Base-by-base conservation (phyloP, 2,888 invertebrate species). In the Chironomus tentans region DNA sequence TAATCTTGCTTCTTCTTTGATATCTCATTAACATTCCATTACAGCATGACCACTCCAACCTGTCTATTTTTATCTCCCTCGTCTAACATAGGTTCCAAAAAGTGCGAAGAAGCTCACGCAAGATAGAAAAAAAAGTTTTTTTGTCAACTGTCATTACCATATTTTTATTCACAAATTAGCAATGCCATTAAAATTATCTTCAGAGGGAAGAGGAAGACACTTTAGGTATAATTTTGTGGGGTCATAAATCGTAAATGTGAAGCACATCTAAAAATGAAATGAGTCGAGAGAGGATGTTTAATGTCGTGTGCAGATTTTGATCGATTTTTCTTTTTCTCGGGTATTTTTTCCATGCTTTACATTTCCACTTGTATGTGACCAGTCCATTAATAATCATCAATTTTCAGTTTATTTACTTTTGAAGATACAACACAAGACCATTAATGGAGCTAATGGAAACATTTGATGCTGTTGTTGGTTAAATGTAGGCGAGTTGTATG, bases 101-200 rank as follows among this genome's bases (percentile, higher is more conserved):
- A 38, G 38, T 38, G 2, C 10, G 38, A 38, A 38, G 38, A 38
- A 38, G 38, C 10, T 38, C 38, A 38, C 10, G 10, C 7, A 38
- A 38, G 38, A 38, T 38, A 38, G 38, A 38, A 38, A 7, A 38
- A n/a, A 38, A 28, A 4, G 3, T 28, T 28, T 38, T 38, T 38
- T 38, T 38, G 1, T 10, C 18, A 18, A 56, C 56, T 18, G 56
- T 56, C 56, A 70, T 70, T 70, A 56, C 70, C 48, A 70, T 70
- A 70, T 70, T 56, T 70, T 18, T 56, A 56, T 56, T 50, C n/a
- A 24, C 70, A 70, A 70, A 70, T 70, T 70, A 70, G 70, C 70
- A 21, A 22, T 21, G 22, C 22, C 70, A 70, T 70, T 70, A 56
- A 50, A 56, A 21, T 56, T 56, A 56, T 56, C 56, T 56, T n/a